These are phyloP conservation scores for Synergus japonicus DNA, from an alignment of 2,888 invertebrate species.

Conservation along the genomic window DNA sequence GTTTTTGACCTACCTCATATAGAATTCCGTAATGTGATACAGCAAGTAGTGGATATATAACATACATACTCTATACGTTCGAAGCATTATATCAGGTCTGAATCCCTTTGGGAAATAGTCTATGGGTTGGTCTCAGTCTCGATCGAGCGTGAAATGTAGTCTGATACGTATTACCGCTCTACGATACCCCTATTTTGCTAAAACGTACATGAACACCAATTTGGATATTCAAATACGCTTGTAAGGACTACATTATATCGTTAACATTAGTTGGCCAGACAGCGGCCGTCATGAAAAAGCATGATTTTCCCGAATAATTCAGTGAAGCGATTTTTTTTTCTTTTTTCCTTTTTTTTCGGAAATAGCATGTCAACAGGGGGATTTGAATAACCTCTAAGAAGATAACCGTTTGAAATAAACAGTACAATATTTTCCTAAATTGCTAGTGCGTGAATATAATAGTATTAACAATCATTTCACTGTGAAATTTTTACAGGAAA, in stretches of 20 bases:
- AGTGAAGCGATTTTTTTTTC: no score
- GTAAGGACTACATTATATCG: not conserved
- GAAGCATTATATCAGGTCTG: conserved; percentile 71
- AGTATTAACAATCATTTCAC: not conserved
- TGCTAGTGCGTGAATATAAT: no score
- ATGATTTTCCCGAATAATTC: no score
- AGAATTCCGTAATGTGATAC: conserved; percentile 65
- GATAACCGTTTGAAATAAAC: no score
- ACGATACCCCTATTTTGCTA: conserved; percentile 36
- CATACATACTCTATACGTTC: conserved; percentile 62
- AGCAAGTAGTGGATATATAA: conserved; percentile 61
- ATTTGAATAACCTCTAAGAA: no score
- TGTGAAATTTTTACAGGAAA: not conserved
- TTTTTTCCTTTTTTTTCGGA: no score
- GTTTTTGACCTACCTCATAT: conserved; percentile 54
- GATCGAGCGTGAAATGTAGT: conserved; percentile 76
- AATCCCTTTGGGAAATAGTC: conserved; percentile 76
- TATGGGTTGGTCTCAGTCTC: conserved; percentile 66
- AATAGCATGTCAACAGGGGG: no score
- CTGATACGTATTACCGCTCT: conserved; percentile 68
- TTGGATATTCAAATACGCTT: conserved; percentile 26
- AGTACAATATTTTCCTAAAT: no score
- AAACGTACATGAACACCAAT: conserved; percentile 30
- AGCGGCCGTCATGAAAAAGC: no score
- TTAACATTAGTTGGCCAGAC: not conserved